Evolutionary conservation across 1,140 invertebrate genomes (phyloP).

Genomic region (Ceratoteleas bidentatus): DNA sequence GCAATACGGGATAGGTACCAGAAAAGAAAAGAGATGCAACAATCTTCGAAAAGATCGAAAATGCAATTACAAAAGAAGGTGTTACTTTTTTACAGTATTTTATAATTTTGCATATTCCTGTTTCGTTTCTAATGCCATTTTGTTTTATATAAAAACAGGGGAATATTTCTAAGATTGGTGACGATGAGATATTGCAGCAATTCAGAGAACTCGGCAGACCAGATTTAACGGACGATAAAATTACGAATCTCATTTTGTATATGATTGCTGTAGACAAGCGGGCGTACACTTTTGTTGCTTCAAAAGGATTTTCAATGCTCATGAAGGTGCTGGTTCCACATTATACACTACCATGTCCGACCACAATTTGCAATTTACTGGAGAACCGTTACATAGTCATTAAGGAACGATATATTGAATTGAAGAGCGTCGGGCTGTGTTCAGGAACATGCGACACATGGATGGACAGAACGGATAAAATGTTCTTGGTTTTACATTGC

Average conservation of each 20-base stretch:
- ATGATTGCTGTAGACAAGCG: slow-evolving; percentile 11
- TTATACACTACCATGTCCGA: not conserved
- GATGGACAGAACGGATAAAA: slow-evolving; percentile 8
- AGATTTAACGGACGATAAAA: not conserved
- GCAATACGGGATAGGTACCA: too few relatives aligned
- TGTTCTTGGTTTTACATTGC: slow-evolving; percentile 7
- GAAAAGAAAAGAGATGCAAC: too few relatives aligned
- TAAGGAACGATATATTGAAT: not conserved
- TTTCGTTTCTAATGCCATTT: not conserved
- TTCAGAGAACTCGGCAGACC: not conserved
- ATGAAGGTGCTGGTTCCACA: not conserved
- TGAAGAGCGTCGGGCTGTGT: not conserved
- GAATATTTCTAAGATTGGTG: not conserved
- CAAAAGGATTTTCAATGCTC: not conserved
- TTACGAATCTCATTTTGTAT: slow-evolving; percentile 3
- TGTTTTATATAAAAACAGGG: not conserved
- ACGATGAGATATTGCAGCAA: not conserved
- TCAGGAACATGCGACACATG: slow-evolving; percentile 1
- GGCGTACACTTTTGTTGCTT: not conserved
- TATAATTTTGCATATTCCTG: too few relatives aligned
- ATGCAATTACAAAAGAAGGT: too few relatives aligned
- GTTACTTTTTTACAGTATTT: too few relatives aligned
- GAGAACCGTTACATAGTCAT: not conserved
- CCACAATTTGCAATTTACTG: slow-evolving; percentile 5
- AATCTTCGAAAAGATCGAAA: too few relatives aligned